phyloP scores from a whole-genome alignment of 2,113 vertebrate genomes.

The Hassar affinis region DNA sequence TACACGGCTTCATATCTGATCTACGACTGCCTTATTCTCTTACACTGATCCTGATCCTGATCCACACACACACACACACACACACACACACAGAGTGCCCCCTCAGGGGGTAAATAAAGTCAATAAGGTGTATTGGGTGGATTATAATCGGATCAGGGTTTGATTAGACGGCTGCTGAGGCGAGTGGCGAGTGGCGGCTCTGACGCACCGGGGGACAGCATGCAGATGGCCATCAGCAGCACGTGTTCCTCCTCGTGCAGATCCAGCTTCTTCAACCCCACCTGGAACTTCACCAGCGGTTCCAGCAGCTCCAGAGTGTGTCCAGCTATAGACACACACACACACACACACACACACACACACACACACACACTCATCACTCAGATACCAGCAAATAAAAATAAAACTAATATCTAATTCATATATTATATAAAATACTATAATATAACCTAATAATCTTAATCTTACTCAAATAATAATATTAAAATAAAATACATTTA shows the following conservation, averaged over 20 bases:
- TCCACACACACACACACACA: conserved; percentile 7
- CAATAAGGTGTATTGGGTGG: not conserved
- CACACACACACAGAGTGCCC: not conserved
- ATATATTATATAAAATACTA: not conserved
- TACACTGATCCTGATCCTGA: not conserved
- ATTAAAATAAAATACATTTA: not conserved
- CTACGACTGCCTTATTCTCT: not conserved
- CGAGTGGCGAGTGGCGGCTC: not conserved
- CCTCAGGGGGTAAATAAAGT: not conserved
- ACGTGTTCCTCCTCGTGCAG: conserved; percentile 94
- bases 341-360: conserved; percentile 41
- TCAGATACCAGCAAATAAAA: not conserved
- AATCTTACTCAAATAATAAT: not conserved
- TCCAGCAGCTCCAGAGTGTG: conserved; percentile 91
- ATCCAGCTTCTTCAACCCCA: conserved; percentile 92
- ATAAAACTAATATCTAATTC: not conserved
- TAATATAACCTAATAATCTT: not conserved
- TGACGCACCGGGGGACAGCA: conserved; percentile 88
- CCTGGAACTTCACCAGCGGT: conserved; percentile 94
- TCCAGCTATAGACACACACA: conserved; percentile 74
- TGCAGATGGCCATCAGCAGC: conserved; percentile 96
- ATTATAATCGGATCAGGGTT: conserved; percentile 2
- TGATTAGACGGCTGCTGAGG: not conserved
- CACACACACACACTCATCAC: not conserved
- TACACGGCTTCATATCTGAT: not conserved